phyloP scores from a whole-genome alignment of 2,797 vertebrate species.

The Sebastiscus albofasciatus region DNA sequence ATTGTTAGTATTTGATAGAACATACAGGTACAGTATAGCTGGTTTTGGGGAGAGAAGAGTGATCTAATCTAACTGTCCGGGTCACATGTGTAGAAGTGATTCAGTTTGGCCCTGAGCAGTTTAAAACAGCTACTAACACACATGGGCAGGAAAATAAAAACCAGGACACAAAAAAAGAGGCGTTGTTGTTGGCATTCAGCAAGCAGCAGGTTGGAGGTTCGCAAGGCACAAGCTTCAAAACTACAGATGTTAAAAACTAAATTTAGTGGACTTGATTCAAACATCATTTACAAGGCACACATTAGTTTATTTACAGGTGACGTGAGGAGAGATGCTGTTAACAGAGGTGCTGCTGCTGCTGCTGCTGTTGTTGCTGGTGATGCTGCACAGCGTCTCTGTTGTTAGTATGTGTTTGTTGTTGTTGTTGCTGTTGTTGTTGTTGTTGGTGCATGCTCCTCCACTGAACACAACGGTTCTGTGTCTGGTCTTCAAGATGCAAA shows the following conservation, averaged over 20 bases:
- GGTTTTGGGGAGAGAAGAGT: conserved; percentile 55
- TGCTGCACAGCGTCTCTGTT: conserved; percentile 68
- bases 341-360: conserved; percentile 69
- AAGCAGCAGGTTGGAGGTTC: conserved; percentile 84
- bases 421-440: conserved; percentile 20
- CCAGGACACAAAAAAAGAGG: conserved; percentile 59
- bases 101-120: conserved; percentile 77
- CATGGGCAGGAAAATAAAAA: conserved; percentile 34
- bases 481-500: conserved; percentile 86
- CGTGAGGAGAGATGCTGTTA: conserved; percentile 84
- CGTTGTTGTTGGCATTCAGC: conserved; percentile 83
- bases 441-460: conserved; percentile 83
- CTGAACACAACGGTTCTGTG: conserved; percentile 72
- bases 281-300: conserved; percentile 90
- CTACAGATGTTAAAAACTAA: conserved; percentile 86
- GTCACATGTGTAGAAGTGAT: conserved; percentile 74
- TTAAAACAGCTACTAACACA: conserved; percentile 50
- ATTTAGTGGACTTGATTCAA: conserved; percentile 87
- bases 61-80: conserved; percentile 60
- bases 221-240: conserved; percentile 86
- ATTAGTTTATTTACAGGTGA: conserved; percentile 93
- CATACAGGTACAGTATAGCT: conserved; percentile 60
- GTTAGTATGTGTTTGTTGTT: conserved; percentile 87
- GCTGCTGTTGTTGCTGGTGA: conserved; percentile 73
- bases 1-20: background rate